These are phyloP conservation scores for Dynastes hyllus DNA, from an alignment of 2,888 invertebrate species.

Conservation along the genomic window DNA sequence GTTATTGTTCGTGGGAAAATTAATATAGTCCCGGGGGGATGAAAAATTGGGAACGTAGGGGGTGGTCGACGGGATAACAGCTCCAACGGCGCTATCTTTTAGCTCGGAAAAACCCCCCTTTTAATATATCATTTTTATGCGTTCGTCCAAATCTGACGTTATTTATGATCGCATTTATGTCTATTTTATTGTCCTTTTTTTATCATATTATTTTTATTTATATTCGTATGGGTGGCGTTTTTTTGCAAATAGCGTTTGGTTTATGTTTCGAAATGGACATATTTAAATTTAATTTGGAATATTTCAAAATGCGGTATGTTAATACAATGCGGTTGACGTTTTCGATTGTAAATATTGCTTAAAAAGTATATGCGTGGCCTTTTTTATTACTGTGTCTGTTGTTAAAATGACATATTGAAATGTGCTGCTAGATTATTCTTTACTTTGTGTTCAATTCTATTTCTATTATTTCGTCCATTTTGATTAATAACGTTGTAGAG, in stretches of 20 bases:
- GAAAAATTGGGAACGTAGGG: constrained; percentile 28
- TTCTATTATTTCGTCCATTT: no score
- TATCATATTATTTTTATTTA: constrained; percentile 52
- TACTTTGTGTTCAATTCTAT: no score
- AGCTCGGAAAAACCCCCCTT: constrained; percentile 13
- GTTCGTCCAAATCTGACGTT: constrained; percentile 52
- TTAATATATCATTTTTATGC: constrained; percentile 54
- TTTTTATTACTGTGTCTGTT: no score
- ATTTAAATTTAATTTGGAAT: constrained; percentile 9
- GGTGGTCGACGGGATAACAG: constrained; percentile 10
- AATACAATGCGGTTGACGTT: neutral
- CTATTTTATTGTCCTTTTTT: constrained; percentile 48
- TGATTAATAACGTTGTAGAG: no score
- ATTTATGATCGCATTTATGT: constrained; percentile 52
- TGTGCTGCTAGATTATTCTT: no score
- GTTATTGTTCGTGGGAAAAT: constrained; percentile 50
- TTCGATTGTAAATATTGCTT: no score
- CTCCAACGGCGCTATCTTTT: constrained; percentile 14
- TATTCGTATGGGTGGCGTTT: constrained; percentile 21
- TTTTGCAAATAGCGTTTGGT: constrained; percentile 16
- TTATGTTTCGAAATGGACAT: constrained; percentile 15
- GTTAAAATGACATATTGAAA: no score
- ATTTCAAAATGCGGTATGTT: neutral
- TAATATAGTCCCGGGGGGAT: constrained; percentile 49
- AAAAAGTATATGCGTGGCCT: no score